Conservation (phyloP, 2,888 invertebrate genomes). For the Phaonia tiefii region DNA sequence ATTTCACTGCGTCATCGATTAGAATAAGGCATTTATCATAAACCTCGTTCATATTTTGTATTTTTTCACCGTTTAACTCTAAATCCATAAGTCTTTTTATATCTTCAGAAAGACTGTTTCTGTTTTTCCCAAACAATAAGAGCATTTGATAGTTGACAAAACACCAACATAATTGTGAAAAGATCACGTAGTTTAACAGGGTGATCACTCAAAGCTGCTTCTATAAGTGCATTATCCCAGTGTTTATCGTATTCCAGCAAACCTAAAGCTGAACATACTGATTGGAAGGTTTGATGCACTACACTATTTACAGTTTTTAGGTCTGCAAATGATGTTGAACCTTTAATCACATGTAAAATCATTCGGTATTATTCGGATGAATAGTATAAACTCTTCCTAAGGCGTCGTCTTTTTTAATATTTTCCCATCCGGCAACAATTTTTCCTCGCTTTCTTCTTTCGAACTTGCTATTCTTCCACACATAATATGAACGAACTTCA, state of each 20-base stretch:
- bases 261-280: constrained; percentile 30
- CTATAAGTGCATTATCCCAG: constrained; percentile 51
- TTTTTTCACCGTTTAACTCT: neutral
- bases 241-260: constrained; percentile 58
- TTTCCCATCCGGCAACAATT: constrained; percentile 15
- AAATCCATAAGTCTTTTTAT: constrained; percentile 13
- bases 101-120: constrained; percentile 44
- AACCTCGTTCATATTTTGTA: constrained; percentile 2
- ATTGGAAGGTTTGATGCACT: constrained; percentile 30
- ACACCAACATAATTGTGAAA: constrained; percentile 45
- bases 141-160: constrained; percentile 51
- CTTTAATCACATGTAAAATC: constrained; percentile 34
- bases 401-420: constrained; percentile 29
- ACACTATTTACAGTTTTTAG: constrained; percentile 45
- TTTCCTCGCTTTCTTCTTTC: constrained; percentile 40
- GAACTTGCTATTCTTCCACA: constrained; percentile 29
- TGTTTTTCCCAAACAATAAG: constrained; percentile 39
- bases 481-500: constrained; percentile 40
- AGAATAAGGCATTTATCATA: constrained; percentile 31
- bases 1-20: constrained; percentile 28
- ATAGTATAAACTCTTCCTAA: constrained; percentile 50
- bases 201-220: constrained; percentile 42
- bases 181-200: constrained; percentile 49
- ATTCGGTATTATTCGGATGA: constrained; percentile 38
- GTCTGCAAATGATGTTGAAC: constrained; percentile 39